Conservation (phyloP, 2,113 vertebrate genomes). For the Heptranchias perlo region DNA sequence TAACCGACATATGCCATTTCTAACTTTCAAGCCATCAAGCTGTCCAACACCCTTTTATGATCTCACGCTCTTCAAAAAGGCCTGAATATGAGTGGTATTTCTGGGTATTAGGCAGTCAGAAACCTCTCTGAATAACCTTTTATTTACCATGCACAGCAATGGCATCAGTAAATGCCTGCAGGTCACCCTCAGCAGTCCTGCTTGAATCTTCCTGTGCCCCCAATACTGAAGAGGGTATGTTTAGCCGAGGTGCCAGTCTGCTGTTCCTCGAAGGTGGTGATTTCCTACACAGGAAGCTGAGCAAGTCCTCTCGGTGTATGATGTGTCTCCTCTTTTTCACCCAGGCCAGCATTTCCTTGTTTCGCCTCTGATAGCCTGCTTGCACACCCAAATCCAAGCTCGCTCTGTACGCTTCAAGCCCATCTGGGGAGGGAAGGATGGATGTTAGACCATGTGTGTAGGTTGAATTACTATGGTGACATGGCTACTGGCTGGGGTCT, state of each 20-base stretch:
- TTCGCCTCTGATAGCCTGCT: slow-evolving; percentile 20
- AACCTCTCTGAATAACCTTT: not conserved
- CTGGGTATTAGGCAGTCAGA: not conserved
- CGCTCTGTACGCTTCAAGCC: not conserved
- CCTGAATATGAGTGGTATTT: not conserved
- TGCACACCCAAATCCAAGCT: slow-evolving; percentile 25
- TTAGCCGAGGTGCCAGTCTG: slow-evolving; percentile 30
- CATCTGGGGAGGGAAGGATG: not conserved
- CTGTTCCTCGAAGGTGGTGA: slow-evolving; percentile 3
- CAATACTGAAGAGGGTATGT: not conserved
- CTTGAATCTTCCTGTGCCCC: not conserved
- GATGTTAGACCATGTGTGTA: not conserved
- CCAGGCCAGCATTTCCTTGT: slow-evolving; percentile 32
- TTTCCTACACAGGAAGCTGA: slow-evolving; percentile 30
- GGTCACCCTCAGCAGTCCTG: slow-evolving; percentile 20
- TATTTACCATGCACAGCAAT: slow-evolving; percentile 29
- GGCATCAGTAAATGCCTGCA: slow-evolving; percentile 27
- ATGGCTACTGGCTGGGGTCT: not conserved
- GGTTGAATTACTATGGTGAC: not conserved
- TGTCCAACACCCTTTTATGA: not conserved
- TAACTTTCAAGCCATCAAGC: not conserved
- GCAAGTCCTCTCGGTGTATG: slow-evolving; percentile 22
- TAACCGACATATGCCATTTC: no score
- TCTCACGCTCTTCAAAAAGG: not conserved
- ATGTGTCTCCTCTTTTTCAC: slow-evolving; percentile 21